Evolutionary conservation across 1,140 invertebrate genomes (phyloP).

Genomic region (Hylyphantes graminicola): DNA sequence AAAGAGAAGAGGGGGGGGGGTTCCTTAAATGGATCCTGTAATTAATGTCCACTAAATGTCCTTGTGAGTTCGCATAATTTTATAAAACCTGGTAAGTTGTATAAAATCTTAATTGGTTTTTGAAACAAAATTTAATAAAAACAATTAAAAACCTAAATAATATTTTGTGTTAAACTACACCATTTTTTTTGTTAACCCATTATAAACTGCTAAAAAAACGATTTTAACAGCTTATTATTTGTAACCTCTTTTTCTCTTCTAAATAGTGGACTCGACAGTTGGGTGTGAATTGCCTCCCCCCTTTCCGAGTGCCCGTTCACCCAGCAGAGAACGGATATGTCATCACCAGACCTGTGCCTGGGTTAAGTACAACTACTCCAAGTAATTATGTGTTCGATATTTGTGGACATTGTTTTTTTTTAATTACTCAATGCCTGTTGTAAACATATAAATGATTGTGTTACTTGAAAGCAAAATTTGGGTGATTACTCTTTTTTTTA

Average conservation of each 20-base stretch:
- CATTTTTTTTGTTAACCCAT: background rate
- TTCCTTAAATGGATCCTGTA: no score
- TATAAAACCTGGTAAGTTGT: no score
- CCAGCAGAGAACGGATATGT: conserved; percentile 93
- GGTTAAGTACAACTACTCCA: conserved; percentile 75
- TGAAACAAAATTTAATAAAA: no score
- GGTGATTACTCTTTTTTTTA: no score
- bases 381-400: conserved; percentile 64
- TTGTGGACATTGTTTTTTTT: background rate
- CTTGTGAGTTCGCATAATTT: no score
- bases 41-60: no score
- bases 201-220: background rate
- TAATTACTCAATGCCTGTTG: background rate
- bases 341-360: conserved; percentile 83
- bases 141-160: no score
- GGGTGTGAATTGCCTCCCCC: conserved; percentile 83
- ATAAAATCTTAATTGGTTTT: no score
- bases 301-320: conserved; percentile 91
- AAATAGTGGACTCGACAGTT: conserved; percentile 77
- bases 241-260: conserved; percentile 34
- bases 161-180: background rate
- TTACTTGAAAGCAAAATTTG: no score
- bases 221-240: background rate
- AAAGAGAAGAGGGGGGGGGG: no score
- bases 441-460: no score